Conservation (phyloP, 2,888 invertebrate genomes). For the Hoplodrina ambigua region DNA sequence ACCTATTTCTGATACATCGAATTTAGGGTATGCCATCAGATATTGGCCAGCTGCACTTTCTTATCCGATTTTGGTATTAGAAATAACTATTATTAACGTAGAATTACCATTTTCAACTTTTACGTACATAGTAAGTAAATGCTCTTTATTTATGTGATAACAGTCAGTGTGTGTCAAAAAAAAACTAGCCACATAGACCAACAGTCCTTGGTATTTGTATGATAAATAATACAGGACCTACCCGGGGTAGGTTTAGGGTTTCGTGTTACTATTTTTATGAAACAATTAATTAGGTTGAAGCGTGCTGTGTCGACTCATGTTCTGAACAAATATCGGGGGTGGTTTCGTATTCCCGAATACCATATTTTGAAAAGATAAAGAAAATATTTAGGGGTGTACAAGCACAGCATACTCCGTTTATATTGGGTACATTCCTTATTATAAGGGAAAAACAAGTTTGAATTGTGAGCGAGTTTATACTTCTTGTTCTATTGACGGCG, state of each 20-base stretch:
- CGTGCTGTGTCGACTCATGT: background rate
- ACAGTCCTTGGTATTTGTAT: too few relatives aligned
- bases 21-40: too few relatives aligned
- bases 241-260: background rate
- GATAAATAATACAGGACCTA: background rate
- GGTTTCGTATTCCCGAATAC: background rate
- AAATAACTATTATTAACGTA: too few relatives aligned
- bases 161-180: too few relatives aligned
- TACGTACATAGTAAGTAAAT: too few relatives aligned
- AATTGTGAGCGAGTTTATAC: background rate
- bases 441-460: background rate
- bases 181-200: too few relatives aligned
- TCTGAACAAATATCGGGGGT: constrained; percentile 13
- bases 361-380: background rate
- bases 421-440: background rate
- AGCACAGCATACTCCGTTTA: background rate
- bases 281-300: background rate
- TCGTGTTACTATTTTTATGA: constrained; percentile 21
- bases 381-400: background rate
- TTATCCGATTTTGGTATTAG: too few relatives aligned
- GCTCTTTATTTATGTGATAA: too few relatives aligned
- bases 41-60: too few relatives aligned
- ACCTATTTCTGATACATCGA: too few relatives aligned
- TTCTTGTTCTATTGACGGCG: background rate
- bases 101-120: too few relatives aligned